phyloP scores from a whole-genome alignment of 2,888 invertebrate genomes.

The Terebella lapidaria region DNA sequence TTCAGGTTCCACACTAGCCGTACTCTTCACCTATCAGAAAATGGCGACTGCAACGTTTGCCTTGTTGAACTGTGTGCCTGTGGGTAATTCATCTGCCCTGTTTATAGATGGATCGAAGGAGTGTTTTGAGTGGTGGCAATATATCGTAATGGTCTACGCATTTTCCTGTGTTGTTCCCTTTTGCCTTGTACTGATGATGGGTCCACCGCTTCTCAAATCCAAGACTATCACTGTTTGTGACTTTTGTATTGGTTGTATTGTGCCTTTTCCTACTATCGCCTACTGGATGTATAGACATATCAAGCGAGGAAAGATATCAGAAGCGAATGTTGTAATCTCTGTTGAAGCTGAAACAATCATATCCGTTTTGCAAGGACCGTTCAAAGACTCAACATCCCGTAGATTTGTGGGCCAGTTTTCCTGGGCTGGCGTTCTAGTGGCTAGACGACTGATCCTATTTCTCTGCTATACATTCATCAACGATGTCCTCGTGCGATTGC shows the following conservation, averaged over 20 bases:
- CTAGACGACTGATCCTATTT: slow-evolving; percentile 13
- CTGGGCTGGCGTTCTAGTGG: slow-evolving; percentile 16
- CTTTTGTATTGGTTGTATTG: slow-evolving; percentile 16
- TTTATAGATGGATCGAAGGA: slow-evolving; percentile 17
- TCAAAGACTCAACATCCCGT: slow-evolving; percentile 6
- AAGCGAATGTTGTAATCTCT: background rate
- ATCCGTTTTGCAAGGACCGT: slow-evolving; percentile 15
- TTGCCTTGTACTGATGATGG: slow-evolving; percentile 16
- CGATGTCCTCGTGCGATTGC: slow-evolving; percentile 11
- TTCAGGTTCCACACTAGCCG: slow-evolving; percentile 15
- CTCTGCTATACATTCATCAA: slow-evolving; percentile 17
- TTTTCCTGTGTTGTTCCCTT: slow-evolving; percentile 19
- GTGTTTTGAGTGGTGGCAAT: slow-evolving; percentile 21
- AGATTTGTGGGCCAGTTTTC: slow-evolving; percentile 8
- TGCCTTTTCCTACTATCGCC: slow-evolving; percentile 11
- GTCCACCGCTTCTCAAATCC: slow-evolving; percentile 14
- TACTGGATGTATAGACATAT: slow-evolving; percentile 4
- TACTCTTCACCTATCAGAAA: slow-evolving; percentile 23
- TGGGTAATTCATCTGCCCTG: slow-evolving; percentile 14
- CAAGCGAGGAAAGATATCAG: background rate
- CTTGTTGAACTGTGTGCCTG: slow-evolving; percentile 24
- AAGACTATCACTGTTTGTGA: slow-evolving; percentile 6
- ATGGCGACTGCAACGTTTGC: slow-evolving; percentile 20
- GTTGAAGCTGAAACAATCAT: slow-evolving; percentile 13
- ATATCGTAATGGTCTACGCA: slow-evolving; percentile 20